Conservation (phyloP, 1,140 invertebrate genomes). For the Camponotus pennsylvanicus region DNA sequence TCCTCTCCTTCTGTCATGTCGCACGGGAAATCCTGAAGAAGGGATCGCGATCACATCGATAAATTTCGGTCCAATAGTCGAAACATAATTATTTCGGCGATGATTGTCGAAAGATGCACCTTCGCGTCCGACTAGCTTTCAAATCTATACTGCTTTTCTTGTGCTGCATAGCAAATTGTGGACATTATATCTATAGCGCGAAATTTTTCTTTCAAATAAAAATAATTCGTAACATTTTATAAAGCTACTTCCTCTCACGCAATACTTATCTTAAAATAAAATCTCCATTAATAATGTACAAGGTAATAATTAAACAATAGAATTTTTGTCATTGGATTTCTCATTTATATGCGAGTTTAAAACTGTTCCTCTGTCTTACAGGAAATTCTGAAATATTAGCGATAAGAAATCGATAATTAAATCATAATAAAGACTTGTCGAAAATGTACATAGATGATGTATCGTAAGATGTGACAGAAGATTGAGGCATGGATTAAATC, state of each 20-base stretch:
- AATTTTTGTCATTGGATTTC: not conserved
- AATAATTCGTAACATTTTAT: not conserved
- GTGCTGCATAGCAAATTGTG: not conserved
- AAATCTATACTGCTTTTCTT: not conserved
- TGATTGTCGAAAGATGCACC: not conserved
- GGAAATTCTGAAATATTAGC: not conserved
- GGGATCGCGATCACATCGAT: constrained; percentile 64
- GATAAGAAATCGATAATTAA: constrained; percentile 6
- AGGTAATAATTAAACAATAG: not conserved
- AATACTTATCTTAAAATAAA: not conserved
- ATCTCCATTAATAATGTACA: not conserved
- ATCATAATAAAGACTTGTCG: not conserved
- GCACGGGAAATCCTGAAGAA: constrained; percentile 72
- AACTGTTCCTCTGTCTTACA: not conserved
- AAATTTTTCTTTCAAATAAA: not conserved
- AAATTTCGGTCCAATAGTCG: constrained; percentile 28
- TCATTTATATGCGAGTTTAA: constrained; percentile 4
- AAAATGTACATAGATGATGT: not conserved
- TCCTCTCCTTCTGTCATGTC: constrained; percentile 53
- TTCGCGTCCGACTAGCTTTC: not conserved
- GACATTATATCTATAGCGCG: not conserved
- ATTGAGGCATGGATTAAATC: not conserved
- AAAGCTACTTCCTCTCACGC: not conserved
- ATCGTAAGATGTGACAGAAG: not conserved
- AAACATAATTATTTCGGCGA: constrained; percentile 5